These are phyloP conservation scores for Dryoscopus gambensis DNA, from an alignment of 2,113 vertebrate genomes.

Conservation along the genomic window DNA sequence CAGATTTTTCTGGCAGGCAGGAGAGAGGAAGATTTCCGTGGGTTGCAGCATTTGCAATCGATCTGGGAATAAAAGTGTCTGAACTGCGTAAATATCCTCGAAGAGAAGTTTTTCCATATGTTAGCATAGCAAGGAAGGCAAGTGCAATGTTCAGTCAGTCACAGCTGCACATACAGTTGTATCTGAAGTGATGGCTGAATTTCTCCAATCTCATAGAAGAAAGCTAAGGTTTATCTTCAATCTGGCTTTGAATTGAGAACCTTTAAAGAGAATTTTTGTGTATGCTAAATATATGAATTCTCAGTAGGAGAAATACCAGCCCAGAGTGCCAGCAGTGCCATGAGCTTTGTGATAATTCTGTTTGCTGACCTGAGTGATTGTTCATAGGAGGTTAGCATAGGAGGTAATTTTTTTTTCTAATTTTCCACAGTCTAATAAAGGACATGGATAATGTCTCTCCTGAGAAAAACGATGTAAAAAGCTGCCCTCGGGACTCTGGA, in stretches of 20 bases:
- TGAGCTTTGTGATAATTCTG: not conserved
- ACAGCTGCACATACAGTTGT: rapidly evolving
- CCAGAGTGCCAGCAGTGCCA: not conserved
- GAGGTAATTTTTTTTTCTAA: not conserved
- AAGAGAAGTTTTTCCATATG: not conserved
- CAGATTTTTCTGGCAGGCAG: not conserved
- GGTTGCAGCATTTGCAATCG: not conserved
- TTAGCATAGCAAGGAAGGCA: not conserved
- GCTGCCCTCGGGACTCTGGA: constrained; percentile 82
- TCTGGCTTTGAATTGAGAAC: not conserved
- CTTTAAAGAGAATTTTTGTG: not conserved
- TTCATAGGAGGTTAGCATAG: not conserved
- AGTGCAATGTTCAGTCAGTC: not conserved
- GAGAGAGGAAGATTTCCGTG: not conserved
- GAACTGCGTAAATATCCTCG: not conserved
- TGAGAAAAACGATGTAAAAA: constrained; percentile 69
- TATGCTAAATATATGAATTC: not conserved
- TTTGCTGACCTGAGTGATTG: not conserved
- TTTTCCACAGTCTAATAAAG: constrained; percentile 75
- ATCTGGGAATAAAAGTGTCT: not conserved
- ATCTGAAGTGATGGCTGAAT: not conserved
- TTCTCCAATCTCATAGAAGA: not conserved
- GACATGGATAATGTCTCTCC: constrained; percentile 77
- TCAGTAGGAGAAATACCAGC: not conserved
- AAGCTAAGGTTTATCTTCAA: not conserved